A percentile compares a stretch with the other conserved stretches of the same genome.
Evolutionary conservation across 1,140 invertebrate genomes (phyloP).

Genomic region (Varroa destructor): DNA sequence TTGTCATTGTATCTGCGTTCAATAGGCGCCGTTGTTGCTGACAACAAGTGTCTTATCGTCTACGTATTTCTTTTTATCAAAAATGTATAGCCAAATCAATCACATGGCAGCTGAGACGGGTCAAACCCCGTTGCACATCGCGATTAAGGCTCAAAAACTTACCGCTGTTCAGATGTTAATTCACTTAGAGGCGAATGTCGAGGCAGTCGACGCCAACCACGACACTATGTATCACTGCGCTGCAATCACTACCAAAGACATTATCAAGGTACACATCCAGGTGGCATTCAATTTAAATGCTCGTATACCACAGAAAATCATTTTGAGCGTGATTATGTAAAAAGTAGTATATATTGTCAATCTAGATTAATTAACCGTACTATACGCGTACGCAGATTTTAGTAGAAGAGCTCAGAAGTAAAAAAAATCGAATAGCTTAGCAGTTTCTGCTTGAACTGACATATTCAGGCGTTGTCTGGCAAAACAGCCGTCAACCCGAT

Average conservation of each 20-base stretch:
- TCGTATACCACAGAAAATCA: no score
- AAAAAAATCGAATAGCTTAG: no score
- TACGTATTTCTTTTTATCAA: no score
- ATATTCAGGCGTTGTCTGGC: constrained; percentile 35
- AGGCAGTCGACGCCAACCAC: constrained; percentile 32
- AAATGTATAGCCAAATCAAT: constrained; percentile 30
- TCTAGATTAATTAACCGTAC: constrained; percentile 28
- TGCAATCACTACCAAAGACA: constrained; percentile 36
- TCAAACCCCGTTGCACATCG: constrained; percentile 36
- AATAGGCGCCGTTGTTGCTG: no score
- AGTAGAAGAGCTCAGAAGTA: no score
- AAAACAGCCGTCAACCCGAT: constrained; percentile 31
- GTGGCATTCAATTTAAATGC: no score
- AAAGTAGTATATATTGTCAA: no score
- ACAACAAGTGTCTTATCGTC: no score
- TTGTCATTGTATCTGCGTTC: no score
- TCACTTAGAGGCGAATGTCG: constrained; percentile 33
- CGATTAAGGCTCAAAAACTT: constrained; percentile 35
- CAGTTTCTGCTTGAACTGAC: no score
- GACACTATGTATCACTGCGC: constrained; percentile 37
- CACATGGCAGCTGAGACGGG: constrained; percentile 28
- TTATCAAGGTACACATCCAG: constrained; percentile 34
- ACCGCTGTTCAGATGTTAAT: constrained; percentile 33
- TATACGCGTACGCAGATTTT: no score
- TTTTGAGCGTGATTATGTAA: no score